Evolutionary conservation across 2,797 vertebrate species (phyloP).

Genomic region (Helarctos malayanus): DNA sequence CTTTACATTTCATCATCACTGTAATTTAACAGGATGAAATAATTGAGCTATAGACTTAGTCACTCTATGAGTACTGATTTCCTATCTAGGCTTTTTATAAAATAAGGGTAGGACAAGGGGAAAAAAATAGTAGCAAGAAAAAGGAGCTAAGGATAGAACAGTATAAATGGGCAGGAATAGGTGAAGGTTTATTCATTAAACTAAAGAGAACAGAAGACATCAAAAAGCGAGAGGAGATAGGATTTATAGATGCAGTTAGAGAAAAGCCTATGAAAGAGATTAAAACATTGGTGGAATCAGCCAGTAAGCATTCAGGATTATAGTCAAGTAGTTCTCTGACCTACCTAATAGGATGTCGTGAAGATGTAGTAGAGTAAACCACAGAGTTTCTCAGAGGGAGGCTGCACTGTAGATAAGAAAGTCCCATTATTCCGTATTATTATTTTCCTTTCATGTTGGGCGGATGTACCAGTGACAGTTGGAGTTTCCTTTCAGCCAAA

Average conservation of each 20-base stretch:
- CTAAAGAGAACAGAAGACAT: not conserved
- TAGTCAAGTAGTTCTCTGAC: slow-evolving; percentile 29
- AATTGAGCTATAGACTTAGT: not conserved
- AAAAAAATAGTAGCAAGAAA: not conserved
- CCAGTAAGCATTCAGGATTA: slow-evolving; percentile 5
- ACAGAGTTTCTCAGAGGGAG: slow-evolving; percentile 71
- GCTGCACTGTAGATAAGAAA: slow-evolving; percentile 65
- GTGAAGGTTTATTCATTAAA: not conserved
- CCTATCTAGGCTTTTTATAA: not conserved
- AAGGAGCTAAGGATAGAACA: not conserved
- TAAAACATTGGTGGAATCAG: not conserved
- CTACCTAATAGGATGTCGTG: slow-evolving; percentile 5
- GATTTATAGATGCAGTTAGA: not conserved
- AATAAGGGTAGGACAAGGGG: not conserved
- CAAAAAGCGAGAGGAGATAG: not conserved
- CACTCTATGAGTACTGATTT: not conserved
- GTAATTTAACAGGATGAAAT: not conserved
- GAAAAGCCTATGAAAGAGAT: slow-evolving; percentile 9
- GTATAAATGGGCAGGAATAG: not conserved
- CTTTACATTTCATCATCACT: not conserved
- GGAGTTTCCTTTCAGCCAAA: slow-evolving; percentile 82
- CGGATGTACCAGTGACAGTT: slow-evolving; percentile 73
- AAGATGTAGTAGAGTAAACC: slow-evolving; percentile 21
- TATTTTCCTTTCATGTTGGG: slow-evolving; percentile 76
- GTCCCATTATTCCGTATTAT: slow-evolving; percentile 61